Conservation (phyloP, 2,797 vertebrate genomes). For the Pipistrellus nathusii region DNA sequence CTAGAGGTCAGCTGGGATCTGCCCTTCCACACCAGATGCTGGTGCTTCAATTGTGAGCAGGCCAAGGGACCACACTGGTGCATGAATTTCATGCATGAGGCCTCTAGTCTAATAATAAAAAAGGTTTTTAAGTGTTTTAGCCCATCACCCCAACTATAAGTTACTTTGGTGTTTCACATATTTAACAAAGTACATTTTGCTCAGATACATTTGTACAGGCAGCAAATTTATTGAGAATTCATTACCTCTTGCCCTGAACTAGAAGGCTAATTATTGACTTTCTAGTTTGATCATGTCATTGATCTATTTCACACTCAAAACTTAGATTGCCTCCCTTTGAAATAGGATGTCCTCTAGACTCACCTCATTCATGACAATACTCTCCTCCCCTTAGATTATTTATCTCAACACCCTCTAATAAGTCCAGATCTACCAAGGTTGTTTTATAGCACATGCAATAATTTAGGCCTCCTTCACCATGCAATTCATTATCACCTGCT, state of each 20-base stretch:
- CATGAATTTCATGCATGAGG: too few relatives aligned
- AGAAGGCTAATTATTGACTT: background rate
- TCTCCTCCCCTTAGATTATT: background rate
- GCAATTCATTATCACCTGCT: background rate
- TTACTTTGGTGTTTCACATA: background rate
- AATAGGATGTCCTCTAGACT: background rate
- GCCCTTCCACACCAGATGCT: too few relatives aligned
- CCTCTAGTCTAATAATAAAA: background rate
- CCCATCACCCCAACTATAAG: background rate
- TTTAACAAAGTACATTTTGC: background rate
- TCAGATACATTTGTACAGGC: background rate
- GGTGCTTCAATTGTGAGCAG: too few relatives aligned
- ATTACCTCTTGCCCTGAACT: background rate
- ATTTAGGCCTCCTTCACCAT: background rate
- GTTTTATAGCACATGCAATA: background rate
- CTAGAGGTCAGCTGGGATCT: too few relatives aligned
- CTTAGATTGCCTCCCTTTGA: background rate
- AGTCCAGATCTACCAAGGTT: background rate
- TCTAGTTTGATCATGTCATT: background rate
- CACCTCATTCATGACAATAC: background rate
- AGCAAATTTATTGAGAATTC: constrained; percentile 31
- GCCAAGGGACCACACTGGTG: too few relatives aligned
- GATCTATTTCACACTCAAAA: background rate
- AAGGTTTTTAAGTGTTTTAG: background rate
- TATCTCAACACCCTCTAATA: background rate